A percentile compares a stretch with the other conserved stretches of the same genome.
phyloP scores from a whole-genome alignment of 2,797 vertebrate genomes.

The Amphiprion clarkii region DNA sequence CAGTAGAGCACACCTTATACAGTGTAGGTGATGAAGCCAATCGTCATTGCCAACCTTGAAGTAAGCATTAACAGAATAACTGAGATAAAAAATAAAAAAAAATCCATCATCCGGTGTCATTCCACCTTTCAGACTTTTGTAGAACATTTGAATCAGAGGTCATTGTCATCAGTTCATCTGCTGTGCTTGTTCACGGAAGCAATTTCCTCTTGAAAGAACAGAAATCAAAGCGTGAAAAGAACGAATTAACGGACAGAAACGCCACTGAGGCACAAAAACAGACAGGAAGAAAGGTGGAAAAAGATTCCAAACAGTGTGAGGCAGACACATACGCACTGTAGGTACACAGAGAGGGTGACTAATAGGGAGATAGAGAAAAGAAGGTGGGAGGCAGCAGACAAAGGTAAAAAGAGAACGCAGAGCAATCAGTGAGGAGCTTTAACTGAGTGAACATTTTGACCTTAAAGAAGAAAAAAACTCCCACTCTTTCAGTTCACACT shows the following conservation, averaged over 20 bases:
- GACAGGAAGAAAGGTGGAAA: constrained; percentile 13
- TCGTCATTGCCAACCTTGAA: not conserved
- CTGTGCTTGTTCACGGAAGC: constrained; percentile 45
- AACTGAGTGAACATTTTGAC: constrained; percentile 47
- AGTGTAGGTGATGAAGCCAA: not conserved
- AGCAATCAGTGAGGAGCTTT: constrained; percentile 25
- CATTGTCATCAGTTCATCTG: constrained; percentile 32
- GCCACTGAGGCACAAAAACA: constrained; percentile 23
- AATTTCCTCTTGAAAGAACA: constrained; percentile 52
- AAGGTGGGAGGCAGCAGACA: constrained; percentile 6
- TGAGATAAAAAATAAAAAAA: constrained; percentile 1
- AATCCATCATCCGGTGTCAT: not conserved
- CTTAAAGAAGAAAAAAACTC: constrained; percentile 32
- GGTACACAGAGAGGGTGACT: constrained; percentile 4
- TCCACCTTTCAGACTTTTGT: constrained; percentile 16
- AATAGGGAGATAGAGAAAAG: constrained; percentile 15
- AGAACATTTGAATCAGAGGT: constrained; percentile 43
- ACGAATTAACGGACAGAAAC: constrained; percentile 28
- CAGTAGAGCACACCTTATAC: not conserved
- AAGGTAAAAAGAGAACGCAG: constrained; percentile 14
- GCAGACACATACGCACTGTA: not conserved
- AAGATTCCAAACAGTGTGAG: no score
- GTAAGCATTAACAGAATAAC: not conserved
- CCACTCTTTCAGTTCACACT: constrained; percentile 41
- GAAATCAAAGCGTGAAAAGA: constrained; percentile 48